Conservation (phyloP, 2,888 invertebrate species). For the Calliphora vomitoria region DNA sequence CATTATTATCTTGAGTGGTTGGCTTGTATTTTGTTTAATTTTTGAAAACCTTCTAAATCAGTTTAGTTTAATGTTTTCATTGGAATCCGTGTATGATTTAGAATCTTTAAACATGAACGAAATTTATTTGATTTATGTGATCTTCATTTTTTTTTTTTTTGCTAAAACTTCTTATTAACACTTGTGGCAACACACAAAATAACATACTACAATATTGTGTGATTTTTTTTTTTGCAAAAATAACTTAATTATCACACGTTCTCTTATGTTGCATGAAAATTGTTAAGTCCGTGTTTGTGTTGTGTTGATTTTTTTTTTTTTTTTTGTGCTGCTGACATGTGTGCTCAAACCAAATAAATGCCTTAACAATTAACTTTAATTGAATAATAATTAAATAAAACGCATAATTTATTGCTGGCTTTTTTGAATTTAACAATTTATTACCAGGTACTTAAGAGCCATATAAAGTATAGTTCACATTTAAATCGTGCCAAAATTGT, state of each 20-base stretch:
- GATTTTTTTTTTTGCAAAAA: constrained; percentile 61
- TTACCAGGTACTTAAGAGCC: constrained; percentile 30
- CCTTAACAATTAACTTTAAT: constrained; percentile 60
- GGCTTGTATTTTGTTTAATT: constrained; percentile 9
- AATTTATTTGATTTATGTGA: constrained; percentile 70
- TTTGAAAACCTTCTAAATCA: constrained; percentile 62
- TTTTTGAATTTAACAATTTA: constrained; percentile 47
- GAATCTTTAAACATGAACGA: constrained; percentile 66
- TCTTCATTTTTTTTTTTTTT: constrained; percentile 39
- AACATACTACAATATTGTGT: background rate
- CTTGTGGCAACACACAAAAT: background rate
- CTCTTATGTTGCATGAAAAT: constrained; percentile 25
- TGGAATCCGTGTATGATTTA: constrained; percentile 69
- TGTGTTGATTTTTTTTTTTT: background rate
- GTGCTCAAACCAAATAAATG: constrained; percentile 39
- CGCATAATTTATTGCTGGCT: constrained; percentile 65
- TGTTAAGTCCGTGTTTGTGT: background rate
- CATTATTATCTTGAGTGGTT: constrained; percentile 53
- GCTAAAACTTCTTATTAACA: constrained; percentile 20
- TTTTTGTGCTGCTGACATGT: constrained; percentile 29
- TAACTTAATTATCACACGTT: constrained; percentile 68
- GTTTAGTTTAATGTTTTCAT: constrained; percentile 50
- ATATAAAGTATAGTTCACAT: constrained; percentile 30
- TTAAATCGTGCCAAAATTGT: constrained; percentile 11
- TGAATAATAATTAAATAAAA: constrained; percentile 70